These are phyloP conservation scores for Spisula solida DNA, from an alignment of 2,888 invertebrate genomes.

Conservation along the genomic window DNA sequence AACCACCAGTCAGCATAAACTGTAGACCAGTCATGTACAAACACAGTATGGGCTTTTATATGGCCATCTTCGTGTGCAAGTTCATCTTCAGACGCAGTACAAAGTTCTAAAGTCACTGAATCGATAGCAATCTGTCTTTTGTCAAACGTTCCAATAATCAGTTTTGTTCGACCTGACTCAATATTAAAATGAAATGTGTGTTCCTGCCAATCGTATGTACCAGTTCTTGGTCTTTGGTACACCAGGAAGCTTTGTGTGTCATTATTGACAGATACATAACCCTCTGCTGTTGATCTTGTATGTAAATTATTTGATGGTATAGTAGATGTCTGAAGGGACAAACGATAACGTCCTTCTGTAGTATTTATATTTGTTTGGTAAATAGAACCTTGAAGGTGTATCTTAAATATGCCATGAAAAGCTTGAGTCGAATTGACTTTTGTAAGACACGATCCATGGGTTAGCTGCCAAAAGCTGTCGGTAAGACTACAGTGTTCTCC, in stretches of 20 bases:
- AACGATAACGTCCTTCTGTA: neutral
- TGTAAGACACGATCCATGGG: neutral
- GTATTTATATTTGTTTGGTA: slow-evolving; percentile 37
- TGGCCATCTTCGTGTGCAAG: neutral
- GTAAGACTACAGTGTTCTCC: neutral
- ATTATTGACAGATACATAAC: slow-evolving; percentile 5
- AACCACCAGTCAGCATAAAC: slow-evolving; percentile 72
- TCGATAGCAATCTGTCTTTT: neutral
- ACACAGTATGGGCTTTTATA: slow-evolving; percentile 63
- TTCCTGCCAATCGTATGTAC: slow-evolving; percentile 33
- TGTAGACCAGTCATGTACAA: slow-evolving; percentile 67
- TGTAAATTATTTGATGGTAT: slow-evolving; percentile 22
- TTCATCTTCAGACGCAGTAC: neutral
- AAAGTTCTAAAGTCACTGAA: slow-evolving; percentile 3
- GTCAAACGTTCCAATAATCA: slow-evolving; percentile 15
- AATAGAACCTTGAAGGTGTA: slow-evolving; percentile 30
- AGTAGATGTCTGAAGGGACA: slow-evolving; percentile 29
- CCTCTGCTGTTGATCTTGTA: slow-evolving; percentile 16
- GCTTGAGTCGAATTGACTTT: neutral
- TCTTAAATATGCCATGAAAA: neutral
- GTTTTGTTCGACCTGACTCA: neutral
- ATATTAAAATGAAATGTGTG: slow-evolving; percentile 28
- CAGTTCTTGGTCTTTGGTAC: neutral
- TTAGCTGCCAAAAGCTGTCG: neutral
- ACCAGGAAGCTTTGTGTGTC: slow-evolving; percentile 10